These are phyloP conservation scores for Tragelaphus imberbis DNA, from an alignment of 2,113 vertebrate genomes.

Conservation along the genomic window DNA sequence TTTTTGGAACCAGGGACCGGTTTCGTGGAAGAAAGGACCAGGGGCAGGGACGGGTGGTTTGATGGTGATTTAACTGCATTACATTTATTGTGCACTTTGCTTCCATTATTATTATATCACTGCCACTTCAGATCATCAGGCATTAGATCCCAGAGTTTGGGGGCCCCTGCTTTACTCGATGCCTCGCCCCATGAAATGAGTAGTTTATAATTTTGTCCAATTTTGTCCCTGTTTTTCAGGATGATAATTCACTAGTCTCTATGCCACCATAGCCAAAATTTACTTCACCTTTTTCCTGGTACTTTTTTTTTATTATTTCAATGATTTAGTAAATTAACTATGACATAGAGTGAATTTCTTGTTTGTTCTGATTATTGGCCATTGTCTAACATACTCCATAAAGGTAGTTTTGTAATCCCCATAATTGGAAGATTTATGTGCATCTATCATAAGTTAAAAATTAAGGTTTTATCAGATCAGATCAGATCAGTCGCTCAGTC, in stretches of 20 bases:
- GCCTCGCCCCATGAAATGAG: not conserved
- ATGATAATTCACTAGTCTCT: not conserved
- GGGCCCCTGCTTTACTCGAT: not conserved
- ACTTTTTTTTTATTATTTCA: not conserved
- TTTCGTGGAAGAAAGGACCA: not conserved
- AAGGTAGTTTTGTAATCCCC: not conserved
- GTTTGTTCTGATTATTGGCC: not conserved
- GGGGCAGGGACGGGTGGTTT: not conserved
- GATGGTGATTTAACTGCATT: not conserved
- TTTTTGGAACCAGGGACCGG: not conserved
- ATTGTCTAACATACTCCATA: not conserved
- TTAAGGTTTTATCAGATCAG: not conserved
- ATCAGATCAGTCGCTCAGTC: no score
- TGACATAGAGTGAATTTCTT: not conserved
- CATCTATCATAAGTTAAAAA: not conserved
- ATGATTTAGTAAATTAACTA: not conserved
- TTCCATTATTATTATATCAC: not conserved
- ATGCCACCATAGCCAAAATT: not conserved
- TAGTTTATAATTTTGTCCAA: not conserved
- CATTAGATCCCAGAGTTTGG: not conserved
- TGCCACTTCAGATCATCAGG: not conserved
- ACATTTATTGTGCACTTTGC: not conserved
- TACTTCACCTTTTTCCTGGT: not conserved
- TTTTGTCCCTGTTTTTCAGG: not conserved
- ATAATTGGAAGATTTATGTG: not conserved